Evolutionary conservation across 2,797 vertebrate species (phyloP), one percentile per base, ranked within the genome.

Genomic region (Arrhamphus sclerolepis): DNA sequence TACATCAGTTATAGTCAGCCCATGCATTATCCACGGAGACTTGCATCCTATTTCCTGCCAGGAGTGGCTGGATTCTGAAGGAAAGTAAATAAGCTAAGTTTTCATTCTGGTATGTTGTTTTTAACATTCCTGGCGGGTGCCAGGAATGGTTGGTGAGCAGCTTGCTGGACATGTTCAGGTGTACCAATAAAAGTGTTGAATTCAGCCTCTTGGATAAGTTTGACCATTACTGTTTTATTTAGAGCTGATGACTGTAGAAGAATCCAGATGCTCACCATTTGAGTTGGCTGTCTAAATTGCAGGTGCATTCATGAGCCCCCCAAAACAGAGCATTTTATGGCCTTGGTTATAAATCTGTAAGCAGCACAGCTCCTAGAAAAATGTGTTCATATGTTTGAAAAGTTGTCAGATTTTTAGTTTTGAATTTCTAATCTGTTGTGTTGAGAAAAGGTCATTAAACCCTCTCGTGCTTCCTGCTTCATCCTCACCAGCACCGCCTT

Each of bases 401-500:
- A 9, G 13, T 38, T 14, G 34, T 14, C 5, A 3, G 11, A 5
- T 38, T 38, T 38, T 38, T 14, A 38, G 2, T 14, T 38, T 29
- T 14, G 10, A 13, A 11, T 34, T 34, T 26, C 6, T 26, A 26
- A 26, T 55, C 29, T n/a, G 1, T 29, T 26, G 24, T 26, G 24
- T 26, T 26, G 6, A 26, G n/a, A 34, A 52, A 56, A 18, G 17
- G 7, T 7, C n/a, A 42, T 6, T 7, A 19, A 18, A 26, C 24
- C 2, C 24, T 8, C 18, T 42, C 6, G 5, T 43, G 7, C 5
- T 42, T 18, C 1, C 1, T n/a, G 9, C 18, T 17, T 44, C 46
- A 6, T 39, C 95, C 95, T 21, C 95, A 97, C 70, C 84, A 89
- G 70, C 94, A 96, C 60, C 92, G 90, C 41, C 90, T 94, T 18